Base-by-base conservation (phyloP, 1,140 invertebrate species). In the Papilio helenus region DNA sequence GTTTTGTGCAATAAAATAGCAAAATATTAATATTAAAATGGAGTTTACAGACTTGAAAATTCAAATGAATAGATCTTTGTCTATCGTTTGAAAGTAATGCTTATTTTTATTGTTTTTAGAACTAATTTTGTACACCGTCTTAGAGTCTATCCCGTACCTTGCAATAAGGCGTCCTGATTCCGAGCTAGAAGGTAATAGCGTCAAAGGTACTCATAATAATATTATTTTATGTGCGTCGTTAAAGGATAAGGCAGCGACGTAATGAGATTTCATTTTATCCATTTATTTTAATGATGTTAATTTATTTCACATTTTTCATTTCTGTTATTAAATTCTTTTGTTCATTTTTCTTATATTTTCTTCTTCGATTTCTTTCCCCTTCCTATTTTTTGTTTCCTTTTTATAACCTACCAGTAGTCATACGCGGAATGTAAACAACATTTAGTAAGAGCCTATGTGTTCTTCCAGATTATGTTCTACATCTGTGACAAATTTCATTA, bases 171-270 rank as follows among this genome's bases (percentile, higher is more conserved):
- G 26, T 18, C 61, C 26, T 68, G 61, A 68, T 68, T 26, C 26
- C 61, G 12, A 34, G 61, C 61, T 68, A 68, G 34, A 68, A 68
- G 61, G 61, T 68, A 68, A 68, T 68, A 34, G 14, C 61, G 61
- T 68, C 61, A 68, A 68, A 68, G 61, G 61, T 68, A 68, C 26
- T 68, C 23, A 68, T 68, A 68, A 68, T 68, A 26, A 68, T 68
- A 68, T 68, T 68, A 68, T 68, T 68, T 68, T 68, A 68, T 68
- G 61, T 68, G 14, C 61, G 26, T 68, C 61, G 61, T 68, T 68
- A 68, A 68, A 68, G 61, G 61, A 68, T 68, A 68, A 68, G 26
- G 23, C 61, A 65, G 61, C 23, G 61, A 68, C 26, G 61, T 68
- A 68, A 68, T 68, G 61, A 68, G 61, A 68, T 68, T 29, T 68